Base-by-base conservation (phyloP, 2,113 vertebrate species). In the Carettochelys insculpta region DNA sequence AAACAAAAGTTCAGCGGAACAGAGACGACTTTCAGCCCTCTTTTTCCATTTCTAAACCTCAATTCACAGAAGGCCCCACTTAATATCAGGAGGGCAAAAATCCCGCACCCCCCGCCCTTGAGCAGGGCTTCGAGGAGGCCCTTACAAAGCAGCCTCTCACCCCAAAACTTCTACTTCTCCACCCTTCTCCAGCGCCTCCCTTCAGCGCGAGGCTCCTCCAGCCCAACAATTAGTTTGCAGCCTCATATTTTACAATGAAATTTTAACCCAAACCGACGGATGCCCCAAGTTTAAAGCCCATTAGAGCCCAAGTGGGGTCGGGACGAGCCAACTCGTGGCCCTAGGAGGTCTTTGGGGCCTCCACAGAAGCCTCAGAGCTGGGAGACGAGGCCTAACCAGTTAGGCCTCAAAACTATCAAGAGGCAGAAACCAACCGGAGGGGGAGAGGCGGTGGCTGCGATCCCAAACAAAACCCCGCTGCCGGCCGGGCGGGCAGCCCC, bases 1-100 rank as follows among this genome's bases (percentile, higher is more conserved):
- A 99, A 99, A 99, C 98, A 99, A 98, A 99, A 99, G 98, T 99
- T 99, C 99, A 99, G 95, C 98, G 94, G 95, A 96, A 98, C 97
- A 92, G 92, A 91, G 94, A 90, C 95, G 97, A 99, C 98, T 98
- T 98, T 97, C 97, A 97, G 96, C 95, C 95, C 96, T 95, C 97
- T 97, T 97, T 91, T 97, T 98, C 98, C 96, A 98, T 97, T 96
- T 92, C 97, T 96, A 97, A 96, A 93, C 92, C 96, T 96, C 94
- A 96, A 83, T 96, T 96, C 95, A 88, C 94, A 43, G 92, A 94
- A 96, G 95, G 96, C 93, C 95, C 94, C 56, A 27, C 58, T 29
- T 51, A 82, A 81, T 71, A 48, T 71, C 77, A 73, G 13, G n/a
- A 85, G 52, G 91, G 92, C 95, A 27, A 17, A 83, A 31, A 86